Evolutionary conservation across 2,113 vertebrate species (phyloP), one percentile per base, ranked within the genome.

Genomic region (Brachypodius melanocephalos): DNA sequence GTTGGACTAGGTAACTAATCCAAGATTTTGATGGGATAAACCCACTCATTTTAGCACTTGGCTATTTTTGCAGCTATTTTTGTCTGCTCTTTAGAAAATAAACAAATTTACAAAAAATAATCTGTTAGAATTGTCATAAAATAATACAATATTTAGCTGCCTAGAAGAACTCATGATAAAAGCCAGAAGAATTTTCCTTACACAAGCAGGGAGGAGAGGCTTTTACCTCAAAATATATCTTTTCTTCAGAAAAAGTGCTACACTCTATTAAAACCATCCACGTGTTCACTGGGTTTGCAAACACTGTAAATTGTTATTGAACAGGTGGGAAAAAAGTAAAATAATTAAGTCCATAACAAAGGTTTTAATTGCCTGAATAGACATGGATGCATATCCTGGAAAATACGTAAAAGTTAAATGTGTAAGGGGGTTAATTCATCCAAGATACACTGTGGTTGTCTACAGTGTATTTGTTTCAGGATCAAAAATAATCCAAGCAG

Each of bases 401-500:
- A 90, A 89, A 81, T 2, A 71, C 48, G 42, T 16, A 40, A 32
- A 31, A 82, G 22, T 20, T 73, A 58, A 83, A 90, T 9, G 4
- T 52, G 42, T 5, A 10, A 69, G 91, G 67, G 46, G 62, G 73
- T 94, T 93, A 97, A 88, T 71, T 45, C 48, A 58, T 52, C 63
- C 36, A 66, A 94, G 82, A 74, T 48, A 89, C 32, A 40, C 43
- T 78, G 14, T 1, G 17, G 63, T 49, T 79, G 28, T 82, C 89
- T 88, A 49, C 32, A 40, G 58, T 90, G 72, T 87, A 90, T 95
- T 97, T 96, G 69, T 57, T 98, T 97, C 80, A 94, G 78, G 52
- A 93, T 95, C 92, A 97, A 94, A 98, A 97, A 95, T 95, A 98
- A 98, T 96, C 93, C 89, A 95, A 96, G 93, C 46, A 94, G 96